Base-by-base conservation (phyloP, 2,113 vertebrate species). In the Lophius piscatorius region DNA sequence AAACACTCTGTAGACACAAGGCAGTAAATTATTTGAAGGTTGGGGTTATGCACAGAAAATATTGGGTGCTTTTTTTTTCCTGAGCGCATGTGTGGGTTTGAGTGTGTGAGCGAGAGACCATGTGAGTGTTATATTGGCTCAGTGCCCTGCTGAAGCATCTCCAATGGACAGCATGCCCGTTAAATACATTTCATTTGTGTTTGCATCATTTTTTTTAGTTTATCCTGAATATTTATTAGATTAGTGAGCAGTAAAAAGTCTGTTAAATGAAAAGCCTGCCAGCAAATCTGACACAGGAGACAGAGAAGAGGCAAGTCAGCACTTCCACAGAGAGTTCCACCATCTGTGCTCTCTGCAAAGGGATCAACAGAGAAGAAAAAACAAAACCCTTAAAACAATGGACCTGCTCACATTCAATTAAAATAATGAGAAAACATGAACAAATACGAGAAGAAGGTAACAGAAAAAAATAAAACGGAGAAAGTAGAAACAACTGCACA, bases 11-110 rank as follows among this genome's bases (percentile, higher is more conserved):
- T 78, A 80, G 81, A 89, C 80, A 84, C 52, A 72, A 31, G 72
- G 87, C 82, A 83, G 86, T 91, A 90, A 91, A 91, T 90, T 87
- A 86, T 82, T 79, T 88, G 90, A 91, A 91, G 90, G 87, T 90
- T 91, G 86, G 75, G 63, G 82, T 82, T 84, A 83, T 84, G 85
- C 80, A 84, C 89, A 79, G 81, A 86, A 90, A 82, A 80, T 86
- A 78, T 77, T 80, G 78, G 69, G 46, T 82, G 73, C 69, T 65
- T 78, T 77, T 76, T 76, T 70, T 17, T 18, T 12, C 20, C 44
- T 69, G 71, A 36, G 56, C 62, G 69, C 46, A 35, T 24, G 46
- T 26, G 64, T 41, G 62, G 55, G 35, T 57, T 70, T 42, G 38
- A 36, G 51, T 41, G 45, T 38, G 67, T 73, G 68, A 41, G 65